Evolutionary conservation across 2,888 invertebrate species (phyloP), one percentile per base, ranked within the genome.

Genomic region (Taphrorychus bicolor): DNA sequence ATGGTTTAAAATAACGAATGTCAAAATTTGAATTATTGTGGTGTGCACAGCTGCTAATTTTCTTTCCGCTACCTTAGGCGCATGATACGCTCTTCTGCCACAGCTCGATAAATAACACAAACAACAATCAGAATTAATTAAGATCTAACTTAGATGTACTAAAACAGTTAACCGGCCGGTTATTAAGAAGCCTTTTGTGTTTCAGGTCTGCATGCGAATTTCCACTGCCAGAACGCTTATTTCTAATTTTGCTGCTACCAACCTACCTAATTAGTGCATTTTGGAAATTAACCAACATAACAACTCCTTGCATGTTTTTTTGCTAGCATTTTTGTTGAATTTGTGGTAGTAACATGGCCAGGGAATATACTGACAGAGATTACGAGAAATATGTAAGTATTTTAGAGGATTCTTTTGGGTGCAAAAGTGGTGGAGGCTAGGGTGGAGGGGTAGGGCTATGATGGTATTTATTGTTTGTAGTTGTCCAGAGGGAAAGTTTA

Each of bases 331-430:
- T 22, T 5, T n/a, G 5, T 1, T 19, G 18, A 18, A 7, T 51
- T 2, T 51, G 5, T 2, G 16, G 2, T 4, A 21, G 21, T 45
- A 71, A 59, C 59, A 79, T 79, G 79, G 77, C 79, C 48, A 76
- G 69, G 70, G 71, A 74, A 51, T 79, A 78, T 62, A 74, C 76
- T 17, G 74, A 75, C n/a, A 75, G 76, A 73, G 78, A 78, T 70
- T 73, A 76, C 70, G 78, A 76, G 45, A 79, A 76, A 77, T 79
- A 80, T 66, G 81, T 80, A 76, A 81, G 80, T 80, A 78, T 63
- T 17, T 5, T 3, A 14, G 16, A 14, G 16, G 16, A 9, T 32
- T 1, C 7, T 32, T 1, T 32, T 3, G 3, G 32, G 32, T 7
- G 1, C 11, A 3, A 2, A 2, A 9, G 32, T 7, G 32, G 32